Evolutionary conservation across 2,113 vertebrate species (phyloP).

Genomic region (Mobula hypostoma): DNA sequence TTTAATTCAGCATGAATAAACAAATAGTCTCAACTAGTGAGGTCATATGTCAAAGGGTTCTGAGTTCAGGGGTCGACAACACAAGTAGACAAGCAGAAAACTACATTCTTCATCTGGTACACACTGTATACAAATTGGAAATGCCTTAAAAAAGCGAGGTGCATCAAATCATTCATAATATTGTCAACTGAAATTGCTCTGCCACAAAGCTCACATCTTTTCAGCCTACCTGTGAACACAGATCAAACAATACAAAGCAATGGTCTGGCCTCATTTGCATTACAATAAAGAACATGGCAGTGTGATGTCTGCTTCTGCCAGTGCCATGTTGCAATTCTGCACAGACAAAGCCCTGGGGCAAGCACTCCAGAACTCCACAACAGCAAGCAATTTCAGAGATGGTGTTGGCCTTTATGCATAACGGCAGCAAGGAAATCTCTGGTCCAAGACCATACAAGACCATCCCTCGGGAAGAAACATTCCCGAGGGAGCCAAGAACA

Average conservation of each 20-base stretch:
- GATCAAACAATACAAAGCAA: not conserved
- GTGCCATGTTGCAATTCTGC: no score
- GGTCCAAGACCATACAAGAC: no score
- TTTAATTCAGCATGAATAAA: slow-evolving; percentile 6
- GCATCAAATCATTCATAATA: not conserved
- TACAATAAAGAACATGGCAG: not conserved
- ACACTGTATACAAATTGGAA: not conserved
- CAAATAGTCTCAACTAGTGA: not conserved
- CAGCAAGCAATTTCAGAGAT: no score
- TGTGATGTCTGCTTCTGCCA: not conserved
- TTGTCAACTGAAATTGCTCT: not conserved
- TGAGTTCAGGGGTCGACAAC: not conserved
- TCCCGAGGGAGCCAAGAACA: no score
- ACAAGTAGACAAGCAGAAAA: not conserved
- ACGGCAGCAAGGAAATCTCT: no score
- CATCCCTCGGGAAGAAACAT: no score
- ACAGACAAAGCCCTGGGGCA: no score
- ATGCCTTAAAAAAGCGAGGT: not conserved
- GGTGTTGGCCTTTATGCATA: no score
- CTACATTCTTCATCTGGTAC: not conserved
- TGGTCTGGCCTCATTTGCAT: not conserved
- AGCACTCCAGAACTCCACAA: no score
- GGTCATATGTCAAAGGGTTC: not conserved
- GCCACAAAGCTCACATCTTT: not conserved
- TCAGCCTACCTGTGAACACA: not conserved